Percentiles rank a stretch among this genome's conserved stretches.
These are phyloP conservation scores for Proteles cristata DNA, from an alignment of 2,113 vertebrate genomes.

Conservation along the genomic window DNA sequence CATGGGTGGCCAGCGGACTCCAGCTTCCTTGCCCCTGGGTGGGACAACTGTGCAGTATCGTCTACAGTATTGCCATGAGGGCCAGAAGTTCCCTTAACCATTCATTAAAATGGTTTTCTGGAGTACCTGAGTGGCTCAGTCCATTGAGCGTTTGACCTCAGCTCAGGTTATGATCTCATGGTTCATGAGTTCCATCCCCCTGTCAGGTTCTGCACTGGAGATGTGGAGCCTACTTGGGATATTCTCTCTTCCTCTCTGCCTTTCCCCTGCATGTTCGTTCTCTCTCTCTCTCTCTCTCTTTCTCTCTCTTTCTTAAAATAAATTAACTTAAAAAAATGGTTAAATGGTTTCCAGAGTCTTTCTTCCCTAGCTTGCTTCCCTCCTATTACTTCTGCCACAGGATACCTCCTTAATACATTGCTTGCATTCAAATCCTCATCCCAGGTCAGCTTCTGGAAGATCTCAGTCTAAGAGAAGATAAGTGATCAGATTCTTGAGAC, in stretches of 20 bases:
- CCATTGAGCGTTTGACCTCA: too few species aligned
- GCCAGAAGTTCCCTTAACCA: background rate
- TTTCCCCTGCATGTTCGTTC: too few species aligned
- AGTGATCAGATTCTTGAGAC: background rate
- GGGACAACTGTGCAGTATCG: background rate
- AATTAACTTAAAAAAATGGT: too few species aligned
- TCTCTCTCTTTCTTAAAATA: too few species aligned
- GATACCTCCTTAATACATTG: background rate
- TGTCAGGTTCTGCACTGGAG: too few species aligned
- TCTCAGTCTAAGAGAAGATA: background rate
- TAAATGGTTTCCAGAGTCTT: background rate
- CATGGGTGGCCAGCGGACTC: fast-evolving
- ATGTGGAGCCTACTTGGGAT: too few species aligned
- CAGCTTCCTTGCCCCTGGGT: background rate
- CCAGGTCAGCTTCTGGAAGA: background rate
- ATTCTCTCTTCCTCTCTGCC: too few species aligned
- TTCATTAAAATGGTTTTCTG: background rate
- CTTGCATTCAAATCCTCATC: background rate
- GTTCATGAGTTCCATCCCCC: too few species aligned
- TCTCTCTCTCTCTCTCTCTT: too few species aligned
- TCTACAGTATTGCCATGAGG: background rate
- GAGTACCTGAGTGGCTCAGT: too few species aligned
- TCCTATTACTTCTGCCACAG: background rate
- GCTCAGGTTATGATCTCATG: too few species aligned
- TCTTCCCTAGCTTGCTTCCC: background rate